phyloP scores from a whole-genome alignment of 2,888 invertebrate genomes.

The Strigamia maritima region DNA sequence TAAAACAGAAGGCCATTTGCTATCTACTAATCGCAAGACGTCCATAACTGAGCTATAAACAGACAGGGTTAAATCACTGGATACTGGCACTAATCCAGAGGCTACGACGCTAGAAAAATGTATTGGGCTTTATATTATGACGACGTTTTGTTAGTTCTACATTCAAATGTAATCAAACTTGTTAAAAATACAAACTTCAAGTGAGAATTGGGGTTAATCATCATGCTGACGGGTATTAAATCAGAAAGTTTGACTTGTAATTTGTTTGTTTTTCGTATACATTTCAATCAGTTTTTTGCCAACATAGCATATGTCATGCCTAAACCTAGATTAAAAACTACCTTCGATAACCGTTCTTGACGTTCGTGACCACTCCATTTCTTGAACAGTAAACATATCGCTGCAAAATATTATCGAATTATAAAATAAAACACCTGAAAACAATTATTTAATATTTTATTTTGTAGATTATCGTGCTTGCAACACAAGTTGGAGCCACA shows the following conservation, averaged over 20 bases:
- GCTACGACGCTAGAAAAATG: neutral
- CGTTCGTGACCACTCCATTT: constrained; percentile 36
- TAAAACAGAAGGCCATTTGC: neutral
- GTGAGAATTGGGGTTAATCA: neutral
- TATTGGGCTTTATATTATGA: neutral
- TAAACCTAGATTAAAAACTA: neutral
- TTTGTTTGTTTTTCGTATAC: neutral
- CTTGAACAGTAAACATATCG: constrained; percentile 35
- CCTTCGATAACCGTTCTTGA: constrained; percentile 32
- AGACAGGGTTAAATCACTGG: neutral
- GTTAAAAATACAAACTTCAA: neutral
- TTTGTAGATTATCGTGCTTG: neutral
- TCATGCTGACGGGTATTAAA: neutral
- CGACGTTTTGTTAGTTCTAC: neutral
- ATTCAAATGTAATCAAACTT: neutral
- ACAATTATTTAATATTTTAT: too few relatives aligned
- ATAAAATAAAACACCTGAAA: too few relatives aligned
- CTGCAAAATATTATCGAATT: neutral
- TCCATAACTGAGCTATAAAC: neutral
- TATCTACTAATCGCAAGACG: neutral
- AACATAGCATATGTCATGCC: neutral
- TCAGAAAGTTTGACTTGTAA: neutral
- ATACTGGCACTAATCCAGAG: neutral
- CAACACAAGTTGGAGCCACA: neutral
- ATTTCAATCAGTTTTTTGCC: neutral